A percentile compares a stretch with the other conserved stretches of the same genome.
phyloP scores from a whole-genome alignment of 1,140 invertebrate species.

The Polypedilum pembai region DNA sequence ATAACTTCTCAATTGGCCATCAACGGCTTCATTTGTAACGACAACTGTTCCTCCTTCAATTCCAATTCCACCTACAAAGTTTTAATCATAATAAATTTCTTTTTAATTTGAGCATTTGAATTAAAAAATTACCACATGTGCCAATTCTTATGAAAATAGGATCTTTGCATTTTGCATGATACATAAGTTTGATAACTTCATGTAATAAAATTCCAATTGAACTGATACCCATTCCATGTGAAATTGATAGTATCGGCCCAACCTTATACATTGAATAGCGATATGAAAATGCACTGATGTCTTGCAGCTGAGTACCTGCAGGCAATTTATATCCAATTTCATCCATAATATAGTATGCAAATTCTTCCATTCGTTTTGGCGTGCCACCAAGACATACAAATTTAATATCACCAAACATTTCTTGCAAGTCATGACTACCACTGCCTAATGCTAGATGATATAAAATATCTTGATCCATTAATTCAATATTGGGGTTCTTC shows the following conservation, averaged over 20 bases:
- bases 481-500: constrained; percentile 78
- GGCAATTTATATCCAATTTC: constrained; percentile 85
- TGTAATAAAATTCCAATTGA: constrained; percentile 69
- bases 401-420: constrained; percentile 96
- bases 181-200: constrained; percentile 69
- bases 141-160: constrained; percentile 68
- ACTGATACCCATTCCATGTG: constrained; percentile 75
- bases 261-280: constrained; percentile 93
- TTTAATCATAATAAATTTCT: too few relatives aligned
- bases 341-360: constrained; percentile 84
- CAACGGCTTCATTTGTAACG: constrained; percentile 57
- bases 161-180: constrained; percentile 60
- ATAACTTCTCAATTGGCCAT: constrained; percentile 51
- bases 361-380: constrained; percentile 87
- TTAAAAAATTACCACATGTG: constrained; percentile 52
- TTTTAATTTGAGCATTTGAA: too few relatives aligned
- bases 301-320: constrained; percentile 73
- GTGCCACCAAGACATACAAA: constrained; percentile 98
- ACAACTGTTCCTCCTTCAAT: constrained; percentile 61
- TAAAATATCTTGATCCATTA: constrained; percentile 89
- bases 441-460: constrained; percentile 90
- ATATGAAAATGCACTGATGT: constrained; percentile 88
- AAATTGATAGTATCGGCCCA: constrained; percentile 38
- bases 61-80: constrained; percentile 53
- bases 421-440: constrained; percentile 82